Conservation (phyloP, 2,797 vertebrate species). For the Catostomus latipinnis region DNA sequence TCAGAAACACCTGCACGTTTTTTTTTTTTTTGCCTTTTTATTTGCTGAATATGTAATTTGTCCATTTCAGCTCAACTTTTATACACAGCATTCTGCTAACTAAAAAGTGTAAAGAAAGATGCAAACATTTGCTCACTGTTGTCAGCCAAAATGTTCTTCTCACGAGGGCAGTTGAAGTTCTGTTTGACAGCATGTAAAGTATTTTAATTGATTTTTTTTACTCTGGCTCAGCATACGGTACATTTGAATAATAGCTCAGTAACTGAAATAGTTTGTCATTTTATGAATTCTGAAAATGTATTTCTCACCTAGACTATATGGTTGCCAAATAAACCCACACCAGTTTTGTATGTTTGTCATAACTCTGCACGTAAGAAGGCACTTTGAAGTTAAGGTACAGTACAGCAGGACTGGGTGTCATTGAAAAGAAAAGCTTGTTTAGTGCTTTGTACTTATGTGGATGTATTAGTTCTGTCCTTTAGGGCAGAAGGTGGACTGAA, state of each 20-base stretch:
- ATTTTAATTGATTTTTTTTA: too few relatives aligned
- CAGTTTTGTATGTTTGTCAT: constrained; percentile 18
- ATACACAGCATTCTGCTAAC: neutral
- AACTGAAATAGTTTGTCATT: neutral
- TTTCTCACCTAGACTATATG: constrained; percentile 15
- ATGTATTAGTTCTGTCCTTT: neutral
- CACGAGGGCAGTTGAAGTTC: too few relatives aligned
- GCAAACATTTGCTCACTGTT: neutral
- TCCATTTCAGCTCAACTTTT: neutral
- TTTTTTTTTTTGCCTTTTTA: neutral
- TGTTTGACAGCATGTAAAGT: too few relatives aligned
- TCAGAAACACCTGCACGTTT: neutral
- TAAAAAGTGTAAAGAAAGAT: neutral
- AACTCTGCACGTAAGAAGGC: neutral
- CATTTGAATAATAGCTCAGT: neutral
- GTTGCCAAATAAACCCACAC: constrained; percentile 35
- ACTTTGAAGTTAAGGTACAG: neutral
- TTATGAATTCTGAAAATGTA: neutral
- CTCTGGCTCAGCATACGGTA: neutral
- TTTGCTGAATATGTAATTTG: constrained; percentile 1
- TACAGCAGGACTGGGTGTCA: neutral
- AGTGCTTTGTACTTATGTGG: constrained; percentile 12
- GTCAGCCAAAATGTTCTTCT: neutral
- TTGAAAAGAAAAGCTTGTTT: neutral
- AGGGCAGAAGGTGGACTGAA: constrained; percentile 4